Conservation (phyloP, 2,113 vertebrate genomes). For the Hydrolagus affinis region DNA sequence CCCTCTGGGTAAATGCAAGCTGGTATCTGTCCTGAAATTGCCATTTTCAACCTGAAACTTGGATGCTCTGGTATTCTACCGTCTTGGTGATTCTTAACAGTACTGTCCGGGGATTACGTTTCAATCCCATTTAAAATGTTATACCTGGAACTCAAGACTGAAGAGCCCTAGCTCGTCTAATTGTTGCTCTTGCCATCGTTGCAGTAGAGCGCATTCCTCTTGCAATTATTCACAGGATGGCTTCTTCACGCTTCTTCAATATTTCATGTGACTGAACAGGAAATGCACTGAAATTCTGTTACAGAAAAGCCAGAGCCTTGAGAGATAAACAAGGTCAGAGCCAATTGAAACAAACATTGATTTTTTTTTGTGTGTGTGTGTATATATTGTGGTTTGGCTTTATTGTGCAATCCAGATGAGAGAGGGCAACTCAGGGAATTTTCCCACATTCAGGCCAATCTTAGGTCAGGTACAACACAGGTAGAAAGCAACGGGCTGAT, state of each 20-base stretch:
- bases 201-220: not conserved
- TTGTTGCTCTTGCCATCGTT: not conserved
- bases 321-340: not conserved
- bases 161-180: not conserved
- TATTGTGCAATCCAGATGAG: not conserved
- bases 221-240: not conserved
- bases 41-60: too few relatives aligned
- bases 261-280: constrained; percentile 16
- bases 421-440: not conserved
- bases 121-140: not conserved
- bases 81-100: too few relatives aligned
- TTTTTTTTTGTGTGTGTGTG: not conserved
- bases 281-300: not conserved
- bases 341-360: not conserved
- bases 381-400: not conserved
- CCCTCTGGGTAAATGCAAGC: too few relatives aligned
- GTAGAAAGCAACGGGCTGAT: not conserved
- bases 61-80: too few relatives aligned
- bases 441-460: too few relatives aligned
- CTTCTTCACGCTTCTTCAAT: not conserved
- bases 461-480: not conserved
- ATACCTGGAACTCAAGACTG: not conserved
- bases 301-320: not conserved
- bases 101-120: too few relatives aligned
- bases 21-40: too few relatives aligned